A percentile compares a stretch with the other conserved stretches of the same genome.
Evolutionary conservation across 2,888 invertebrate species (phyloP).

Genomic region (Hemistola chrysoprasaria): DNA sequence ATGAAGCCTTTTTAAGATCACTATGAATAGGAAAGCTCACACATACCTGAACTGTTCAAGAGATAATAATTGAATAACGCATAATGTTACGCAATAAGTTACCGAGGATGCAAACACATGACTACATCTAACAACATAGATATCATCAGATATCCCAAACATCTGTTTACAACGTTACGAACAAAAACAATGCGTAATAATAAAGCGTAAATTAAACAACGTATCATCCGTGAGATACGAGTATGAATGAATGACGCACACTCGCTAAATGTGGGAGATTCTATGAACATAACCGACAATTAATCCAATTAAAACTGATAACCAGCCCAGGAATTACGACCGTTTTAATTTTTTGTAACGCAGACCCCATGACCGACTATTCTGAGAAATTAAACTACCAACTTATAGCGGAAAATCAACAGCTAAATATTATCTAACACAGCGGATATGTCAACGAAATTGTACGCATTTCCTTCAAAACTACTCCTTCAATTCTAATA

Average conservation of each 20-base stretch:
- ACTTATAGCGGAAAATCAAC: constrained; percentile 34
- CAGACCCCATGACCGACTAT: constrained; percentile 37
- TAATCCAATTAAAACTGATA: constrained; percentile 62
- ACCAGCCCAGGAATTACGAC: constrained; percentile 42
- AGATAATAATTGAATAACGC: too few species aligned
- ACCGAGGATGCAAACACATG: not conserved
- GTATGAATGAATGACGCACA: constrained; percentile 38
- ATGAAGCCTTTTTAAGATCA: constrained; percentile 1
- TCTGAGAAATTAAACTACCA: constrained; percentile 34
- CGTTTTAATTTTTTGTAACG: constrained; percentile 38
- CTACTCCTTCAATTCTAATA: too few species aligned
- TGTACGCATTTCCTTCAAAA: constrained; percentile 44
- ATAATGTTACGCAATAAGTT: not conserved
- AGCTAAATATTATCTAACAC: constrained; percentile 36
- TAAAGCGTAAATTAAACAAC: constrained; percentile 21
- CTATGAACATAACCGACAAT: constrained; percentile 64
- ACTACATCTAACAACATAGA: constrained; percentile 2
- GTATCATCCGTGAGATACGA: constrained; percentile 26
- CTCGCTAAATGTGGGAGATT: constrained; percentile 42
- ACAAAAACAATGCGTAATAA: constrained; percentile 30
- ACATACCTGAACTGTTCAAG: too few species aligned
- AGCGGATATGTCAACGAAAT: constrained; percentile 41
- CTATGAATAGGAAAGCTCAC: too few species aligned
- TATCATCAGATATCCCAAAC: constrained; percentile 17
- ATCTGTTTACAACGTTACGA: constrained; percentile 18